phyloP scores from a whole-genome alignment of 92 coral and sea anemone genomes.

The Micromussa lordhowensis region DNA sequence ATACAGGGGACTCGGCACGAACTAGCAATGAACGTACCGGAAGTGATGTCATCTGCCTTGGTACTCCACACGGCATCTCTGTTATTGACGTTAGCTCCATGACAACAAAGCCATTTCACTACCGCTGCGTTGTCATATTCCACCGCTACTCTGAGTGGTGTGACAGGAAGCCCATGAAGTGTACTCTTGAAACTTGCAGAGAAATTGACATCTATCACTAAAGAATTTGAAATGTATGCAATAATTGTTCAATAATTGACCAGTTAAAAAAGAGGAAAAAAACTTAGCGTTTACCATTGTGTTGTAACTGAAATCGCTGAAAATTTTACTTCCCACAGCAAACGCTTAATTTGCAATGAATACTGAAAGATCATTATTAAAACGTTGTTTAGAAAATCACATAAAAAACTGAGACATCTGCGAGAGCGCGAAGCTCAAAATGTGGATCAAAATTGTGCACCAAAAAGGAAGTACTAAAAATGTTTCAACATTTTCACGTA shows the following conservation, averaged over 20 bases:
- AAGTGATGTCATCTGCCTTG: conserved; percentile 57
- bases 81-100: conserved; percentile 64
- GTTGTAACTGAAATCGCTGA: background rate
- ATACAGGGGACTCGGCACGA: conserved; percentile 74
- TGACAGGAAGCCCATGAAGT: conserved; percentile 60
- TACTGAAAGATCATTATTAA: too few species aligned
- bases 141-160: conserved; percentile 78
- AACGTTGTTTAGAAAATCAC: too few species aligned
- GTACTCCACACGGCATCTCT: conserved; percentile 62
- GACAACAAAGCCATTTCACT: conserved; percentile 69
- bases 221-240: background rate
- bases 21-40: conserved; percentile 71
- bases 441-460: too few species aligned
- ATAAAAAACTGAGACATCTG: too few species aligned
- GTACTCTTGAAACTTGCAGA: conserved; percentile 59
- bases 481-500: too few species aligned
- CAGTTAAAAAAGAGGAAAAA: too few species aligned
- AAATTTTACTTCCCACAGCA: too few species aligned
- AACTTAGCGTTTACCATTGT: background rate
- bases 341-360: too few species aligned
- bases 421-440: too few species aligned
- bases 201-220: conserved; percentile 63
- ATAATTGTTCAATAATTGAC: background rate
- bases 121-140: conserved; percentile 65
- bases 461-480: too few species aligned